phyloP scores from a whole-genome alignment of 1,140 invertebrate genomes.

The Drosophila athabasca region DNA sequence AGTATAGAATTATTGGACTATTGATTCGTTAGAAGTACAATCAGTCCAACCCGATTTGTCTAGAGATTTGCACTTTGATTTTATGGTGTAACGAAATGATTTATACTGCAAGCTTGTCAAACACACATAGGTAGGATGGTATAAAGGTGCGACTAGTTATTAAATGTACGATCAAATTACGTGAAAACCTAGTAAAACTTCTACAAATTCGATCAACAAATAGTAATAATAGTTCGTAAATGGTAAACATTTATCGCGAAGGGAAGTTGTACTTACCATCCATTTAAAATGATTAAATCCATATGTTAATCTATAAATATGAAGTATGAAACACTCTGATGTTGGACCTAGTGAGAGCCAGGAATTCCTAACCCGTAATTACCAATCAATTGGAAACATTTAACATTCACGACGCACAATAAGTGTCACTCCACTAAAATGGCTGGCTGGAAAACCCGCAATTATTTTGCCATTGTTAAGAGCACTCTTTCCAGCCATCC shows the following conservation, averaged over 20 bases:
- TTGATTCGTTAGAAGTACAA: background rate
- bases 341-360: too few species aligned
- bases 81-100: conserved; percentile 7
- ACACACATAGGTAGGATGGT: too few species aligned
- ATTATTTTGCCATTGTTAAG: conserved; percentile 70
- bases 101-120: background rate
- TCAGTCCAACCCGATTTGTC: background rate
- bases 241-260: background rate
- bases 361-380: conserved; percentile 30
- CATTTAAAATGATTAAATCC: too few species aligned
- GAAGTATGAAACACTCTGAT: too few species aligned
- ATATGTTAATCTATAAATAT: too few species aligned
- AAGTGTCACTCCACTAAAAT: conserved; percentile 52
- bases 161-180: too few species aligned
- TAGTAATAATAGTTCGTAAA: background rate
- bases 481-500: conserved; percentile 10
- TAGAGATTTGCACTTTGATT: conserved; percentile 7
- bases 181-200: too few species aligned
- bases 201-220: too few species aligned
- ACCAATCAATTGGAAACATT: conserved; percentile 33
- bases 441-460: conserved; percentile 69
- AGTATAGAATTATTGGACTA: too few species aligned
- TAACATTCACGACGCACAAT: conserved; percentile 31
- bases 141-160: too few species aligned
- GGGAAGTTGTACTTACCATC: background rate